Evolutionary conservation across 2,888 invertebrate species (phyloP), one percentile per base, ranked within the genome.

Genomic region (Isotomurus palustris): DNA sequence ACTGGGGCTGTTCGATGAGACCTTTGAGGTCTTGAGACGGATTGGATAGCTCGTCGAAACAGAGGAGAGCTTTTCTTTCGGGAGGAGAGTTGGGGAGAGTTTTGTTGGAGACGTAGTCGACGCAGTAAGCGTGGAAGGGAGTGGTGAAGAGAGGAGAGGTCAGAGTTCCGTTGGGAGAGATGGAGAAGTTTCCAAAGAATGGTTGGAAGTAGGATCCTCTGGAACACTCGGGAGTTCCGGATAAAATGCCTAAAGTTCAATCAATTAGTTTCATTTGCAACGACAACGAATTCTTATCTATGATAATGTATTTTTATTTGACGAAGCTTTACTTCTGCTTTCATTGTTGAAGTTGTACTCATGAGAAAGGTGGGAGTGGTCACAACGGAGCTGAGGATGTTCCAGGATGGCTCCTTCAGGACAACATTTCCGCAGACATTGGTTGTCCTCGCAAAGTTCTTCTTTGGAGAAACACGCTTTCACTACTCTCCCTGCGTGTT

Each of bases 401-500:
- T 62, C 62, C 6, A 58, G 52, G 22, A 62, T 25, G 35, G 56
- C 40, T 32, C 55, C 66, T 19, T 53, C 48, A n/a, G 62, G 66
- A 57, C 60, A 64, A 45, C 70, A 70, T 60, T 70, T 70, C 36
- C 68, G 38, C 24, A 70, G 25, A 36, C 68, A 65, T n/a, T 51
- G 38, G 22, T 55, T 54, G 6, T 53, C 53, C 22, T 58, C 62
- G 40, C 64, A 64, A 12, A 64, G 32, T 14, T 64, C 62, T 25
- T 65, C 50, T 38, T 60, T 56, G 10, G 62, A 60, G 53, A 70
- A 70, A 22, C 70, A 70, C 21, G 64, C 62, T 19, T 56, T 60
- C 2, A 70, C 62, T 5, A 64, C 68, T 22, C 66, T 58, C 49
- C 64, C 61, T 29, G 62, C 61, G 17, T 55, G 64, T 43, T 62